Evolutionary conservation across 2,113 vertebrate species (phyloP).

Genomic region (Tapirus terrestris): DNA sequence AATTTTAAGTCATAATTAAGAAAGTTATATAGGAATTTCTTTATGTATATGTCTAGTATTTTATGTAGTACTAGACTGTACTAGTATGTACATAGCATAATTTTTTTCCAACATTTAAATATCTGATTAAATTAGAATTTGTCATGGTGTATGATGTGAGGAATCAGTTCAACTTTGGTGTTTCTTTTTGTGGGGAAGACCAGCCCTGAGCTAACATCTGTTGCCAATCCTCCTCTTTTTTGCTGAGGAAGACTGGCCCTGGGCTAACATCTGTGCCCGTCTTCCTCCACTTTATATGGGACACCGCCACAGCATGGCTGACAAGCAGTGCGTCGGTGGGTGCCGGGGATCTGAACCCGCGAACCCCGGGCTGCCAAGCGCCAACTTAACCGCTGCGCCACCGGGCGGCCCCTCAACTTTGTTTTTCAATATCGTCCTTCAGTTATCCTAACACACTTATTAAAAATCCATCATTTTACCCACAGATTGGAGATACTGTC

Average conservation of each 20-base stretch:
- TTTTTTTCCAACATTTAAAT: background rate
- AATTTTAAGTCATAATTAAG: background rate
- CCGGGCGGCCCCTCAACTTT: background rate
- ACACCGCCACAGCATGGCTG: too few species aligned
- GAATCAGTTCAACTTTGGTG: background rate
- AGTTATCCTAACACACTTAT: background rate
- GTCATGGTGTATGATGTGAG: background rate
- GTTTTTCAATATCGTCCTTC: background rate
- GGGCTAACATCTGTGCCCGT: too few species aligned
- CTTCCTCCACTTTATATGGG: too few species aligned
- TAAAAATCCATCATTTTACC: background rate
- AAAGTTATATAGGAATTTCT: background rate
- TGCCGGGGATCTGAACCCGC: too few species aligned
- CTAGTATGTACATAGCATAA: background rate
- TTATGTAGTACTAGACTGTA: background rate
- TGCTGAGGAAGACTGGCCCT: too few species aligned
- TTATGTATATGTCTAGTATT: background rate
- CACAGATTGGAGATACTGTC: background rate
- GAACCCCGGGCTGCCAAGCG: too few species aligned
- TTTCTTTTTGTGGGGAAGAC: too few species aligned
- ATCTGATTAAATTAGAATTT: background rate
- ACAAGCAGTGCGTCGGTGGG: too few species aligned
- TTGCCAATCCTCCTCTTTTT: too few species aligned
- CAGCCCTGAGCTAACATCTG: too few species aligned
- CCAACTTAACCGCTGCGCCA: too few species aligned